Evolutionary conservation across 2,888 invertebrate genomes (phyloP).

Genomic region (Alcis repandata): DNA sequence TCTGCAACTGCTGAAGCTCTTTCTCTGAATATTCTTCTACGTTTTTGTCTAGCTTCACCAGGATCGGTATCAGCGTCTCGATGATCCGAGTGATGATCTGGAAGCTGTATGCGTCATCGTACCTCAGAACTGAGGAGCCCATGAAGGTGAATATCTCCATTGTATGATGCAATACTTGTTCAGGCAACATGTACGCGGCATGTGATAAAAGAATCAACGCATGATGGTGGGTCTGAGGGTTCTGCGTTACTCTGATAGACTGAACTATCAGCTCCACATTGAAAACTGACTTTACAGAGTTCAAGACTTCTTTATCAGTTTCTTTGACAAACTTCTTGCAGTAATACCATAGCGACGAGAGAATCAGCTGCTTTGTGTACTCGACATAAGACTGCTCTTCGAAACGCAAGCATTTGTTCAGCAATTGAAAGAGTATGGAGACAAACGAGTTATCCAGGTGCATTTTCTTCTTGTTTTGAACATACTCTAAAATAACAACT

Average conservation of each 20-base stretch:
- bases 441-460: constrained; percentile 89
- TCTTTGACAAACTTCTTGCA: constrained; percentile 86
- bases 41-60: constrained; percentile 85
- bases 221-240: constrained; percentile 98
- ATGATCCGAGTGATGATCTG: constrained; percentile 96
- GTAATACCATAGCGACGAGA: constrained; percentile 92
- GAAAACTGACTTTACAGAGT: constrained; percentile 81
- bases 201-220: constrained; percentile 94
- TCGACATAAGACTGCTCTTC: constrained; percentile 94
- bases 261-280: constrained; percentile 94
- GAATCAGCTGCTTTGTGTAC: constrained; percentile 94
- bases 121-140: constrained; percentile 96
- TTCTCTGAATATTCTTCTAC: constrained; percentile 71
- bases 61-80: constrained; percentile 95
- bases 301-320: constrained; percentile 73
- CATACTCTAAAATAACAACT: constrained; percentile 92
- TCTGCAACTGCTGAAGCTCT: constrained; percentile 73
- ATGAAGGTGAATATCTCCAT: constrained; percentile 99
- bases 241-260: constrained; percentile 95
- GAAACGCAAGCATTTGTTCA: constrained; percentile 92
- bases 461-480: constrained; percentile 95
- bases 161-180: constrained; percentile 95
- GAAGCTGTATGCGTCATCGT: constrained; percentile 98
- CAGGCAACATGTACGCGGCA: constrained; percentile 92
- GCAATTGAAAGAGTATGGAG: constrained; percentile 91